A percentile compares a stretch with the other conserved stretches of the same genome.
Evolutionary conservation across 2,888 invertebrate species (phyloP).

Genomic region (Acronicta aceris): DNA sequence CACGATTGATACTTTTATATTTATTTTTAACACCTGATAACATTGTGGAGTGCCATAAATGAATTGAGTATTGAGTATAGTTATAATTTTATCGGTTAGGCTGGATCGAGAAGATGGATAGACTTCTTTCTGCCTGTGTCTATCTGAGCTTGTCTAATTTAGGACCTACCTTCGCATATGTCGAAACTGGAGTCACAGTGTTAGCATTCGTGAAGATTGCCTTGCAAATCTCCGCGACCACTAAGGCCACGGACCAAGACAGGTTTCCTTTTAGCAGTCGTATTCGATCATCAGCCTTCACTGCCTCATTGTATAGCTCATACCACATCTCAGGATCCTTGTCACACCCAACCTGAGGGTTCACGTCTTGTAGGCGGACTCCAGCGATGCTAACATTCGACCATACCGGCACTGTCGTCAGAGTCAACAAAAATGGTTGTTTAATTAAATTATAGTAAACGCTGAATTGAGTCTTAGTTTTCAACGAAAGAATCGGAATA

Average conservation of each 20-base stretch:
- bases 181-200: constrained; percentile 41
- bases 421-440: neutral
- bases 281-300: constrained; percentile 30
- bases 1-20: too few species aligned
- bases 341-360: constrained; percentile 91
- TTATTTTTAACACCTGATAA: too few species aligned
- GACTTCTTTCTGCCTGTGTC: too few species aligned
- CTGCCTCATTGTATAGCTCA: constrained; percentile 65
- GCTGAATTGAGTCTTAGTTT: too few species aligned
- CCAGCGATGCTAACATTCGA: constrained; percentile 94
- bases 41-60: too few species aligned
- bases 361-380: constrained; percentile 85
- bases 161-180: constrained; percentile 38
- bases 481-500: too few species aligned
- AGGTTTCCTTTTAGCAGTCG: constrained; percentile 86
- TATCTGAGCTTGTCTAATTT: too few species aligned
- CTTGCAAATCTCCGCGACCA: constrained; percentile 90
- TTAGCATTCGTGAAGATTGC: constrained; percentile 85
- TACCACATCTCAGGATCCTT: constrained; percentile 93
- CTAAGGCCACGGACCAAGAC: constrained; percentile 94
- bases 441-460: too few species aligned
- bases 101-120: too few species aligned
- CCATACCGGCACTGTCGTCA: constrained; percentile 56
- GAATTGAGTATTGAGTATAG: too few species aligned
- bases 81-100: too few species aligned